Evolutionary conservation across 2,888 invertebrate genomes (phyloP).

Genomic region (Clepsis dumicolana): DNA sequence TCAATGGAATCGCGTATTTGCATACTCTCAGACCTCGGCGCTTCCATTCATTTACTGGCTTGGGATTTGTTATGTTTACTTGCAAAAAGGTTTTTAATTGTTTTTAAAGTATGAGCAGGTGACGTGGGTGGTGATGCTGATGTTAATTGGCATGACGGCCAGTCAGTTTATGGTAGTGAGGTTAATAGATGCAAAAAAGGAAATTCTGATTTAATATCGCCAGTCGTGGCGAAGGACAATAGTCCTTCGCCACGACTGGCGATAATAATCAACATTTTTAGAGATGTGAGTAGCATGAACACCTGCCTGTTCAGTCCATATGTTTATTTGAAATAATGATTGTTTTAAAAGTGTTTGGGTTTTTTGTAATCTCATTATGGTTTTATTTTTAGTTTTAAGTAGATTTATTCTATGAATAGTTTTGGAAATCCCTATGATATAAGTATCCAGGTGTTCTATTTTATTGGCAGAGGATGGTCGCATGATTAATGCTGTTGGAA

Average conservation of each 20-base stretch:
- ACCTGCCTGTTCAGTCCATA: too few relatives aligned
- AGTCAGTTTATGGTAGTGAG: neutral
- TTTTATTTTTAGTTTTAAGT: neutral
- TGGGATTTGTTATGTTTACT: constrained; percentile 14
- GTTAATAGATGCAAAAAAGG: too few relatives aligned
- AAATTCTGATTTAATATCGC: too few relatives aligned
- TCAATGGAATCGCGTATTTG: constrained; percentile 36
- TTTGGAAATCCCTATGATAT: constrained; percentile 29
- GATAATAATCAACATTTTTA: too few relatives aligned
- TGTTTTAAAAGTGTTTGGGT: too few relatives aligned
- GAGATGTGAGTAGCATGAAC: too few relatives aligned
- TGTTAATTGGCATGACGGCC: neutral
- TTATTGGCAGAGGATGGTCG: constrained; percentile 11
- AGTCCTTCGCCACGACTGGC: too few relatives aligned
- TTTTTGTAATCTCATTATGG: too few relatives aligned
- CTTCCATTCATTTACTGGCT: constrained; percentile 32
- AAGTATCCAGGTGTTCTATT: constrained; percentile 22
- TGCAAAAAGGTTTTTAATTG: constrained; percentile 14
- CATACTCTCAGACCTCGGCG: constrained; percentile 14
- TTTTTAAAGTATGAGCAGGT: constrained; percentile 6
- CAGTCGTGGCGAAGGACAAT: too few relatives aligned
- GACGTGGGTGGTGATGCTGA: too few relatives aligned
- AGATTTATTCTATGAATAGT: constrained; percentile 17
- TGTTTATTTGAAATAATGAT: too few relatives aligned
- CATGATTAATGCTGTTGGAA: constrained; percentile 8